phyloP scores from a whole-genome alignment of 2,797 vertebrate species.

The Ispidina lecontei region DNA sequence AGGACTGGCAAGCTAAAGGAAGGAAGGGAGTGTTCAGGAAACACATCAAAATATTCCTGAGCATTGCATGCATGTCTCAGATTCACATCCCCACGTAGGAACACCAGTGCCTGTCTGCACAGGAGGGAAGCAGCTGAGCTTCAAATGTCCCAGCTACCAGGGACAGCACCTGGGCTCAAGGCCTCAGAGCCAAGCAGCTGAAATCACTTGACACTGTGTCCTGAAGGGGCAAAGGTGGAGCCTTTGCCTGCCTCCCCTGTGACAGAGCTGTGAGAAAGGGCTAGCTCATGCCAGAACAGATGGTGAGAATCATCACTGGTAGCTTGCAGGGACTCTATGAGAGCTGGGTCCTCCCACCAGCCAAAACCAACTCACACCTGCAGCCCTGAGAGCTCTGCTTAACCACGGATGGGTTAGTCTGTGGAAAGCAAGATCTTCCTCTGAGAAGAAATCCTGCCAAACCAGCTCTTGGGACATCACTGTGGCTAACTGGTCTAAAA shows the following conservation, averaged over 20 bases:
- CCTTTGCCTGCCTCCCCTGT: background rate
- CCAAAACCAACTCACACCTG: background rate
- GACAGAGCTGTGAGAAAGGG: background rate
- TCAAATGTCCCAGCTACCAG: background rate
- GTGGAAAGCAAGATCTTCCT: background rate
- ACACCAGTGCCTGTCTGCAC: background rate
- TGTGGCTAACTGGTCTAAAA: background rate
- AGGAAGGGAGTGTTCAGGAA: background rate
- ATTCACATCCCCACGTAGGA: background rate
- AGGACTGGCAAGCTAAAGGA: background rate
- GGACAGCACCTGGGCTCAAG: background rate
- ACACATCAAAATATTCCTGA: conserved; percentile 17
- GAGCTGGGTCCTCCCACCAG: background rate
- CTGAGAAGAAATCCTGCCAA: background rate
- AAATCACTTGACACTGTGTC: background rate
- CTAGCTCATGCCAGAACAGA: background rate
- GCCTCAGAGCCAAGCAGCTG: background rate
- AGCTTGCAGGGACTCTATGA: background rate
- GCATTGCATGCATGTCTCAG: background rate
- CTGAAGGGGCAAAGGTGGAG: background rate
- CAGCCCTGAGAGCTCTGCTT: background rate
- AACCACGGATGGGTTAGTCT: background rate
- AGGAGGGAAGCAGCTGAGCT: background rate
- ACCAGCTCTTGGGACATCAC: background rate
- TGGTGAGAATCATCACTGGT: background rate